These are phyloP conservation scores for Ligdia adustata DNA, from an alignment of 2,888 invertebrate species.

Conservation along the genomic window DNA sequence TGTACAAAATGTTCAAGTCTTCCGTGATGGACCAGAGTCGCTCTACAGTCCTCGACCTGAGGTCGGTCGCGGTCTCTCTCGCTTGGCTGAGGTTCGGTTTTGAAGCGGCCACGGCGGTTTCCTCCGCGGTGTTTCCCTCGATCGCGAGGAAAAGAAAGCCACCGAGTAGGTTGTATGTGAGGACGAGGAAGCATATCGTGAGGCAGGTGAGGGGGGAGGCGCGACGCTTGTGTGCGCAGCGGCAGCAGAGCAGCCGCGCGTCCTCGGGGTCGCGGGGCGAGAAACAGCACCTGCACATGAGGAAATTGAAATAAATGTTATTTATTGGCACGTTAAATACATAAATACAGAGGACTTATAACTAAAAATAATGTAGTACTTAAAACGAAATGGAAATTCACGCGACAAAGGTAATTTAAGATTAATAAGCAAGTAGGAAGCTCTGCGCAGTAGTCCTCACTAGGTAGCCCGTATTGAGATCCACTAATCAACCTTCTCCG, in stretches of 20 bases:
- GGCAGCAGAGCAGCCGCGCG: constrained; percentile 66
- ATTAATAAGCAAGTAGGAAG: no score
- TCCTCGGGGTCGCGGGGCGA: constrained; percentile 9
- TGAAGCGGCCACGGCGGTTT: constrained; percentile 86
- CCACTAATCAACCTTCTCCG: no score
- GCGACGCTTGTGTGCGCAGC: constrained; percentile 65
- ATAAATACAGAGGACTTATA: no score
- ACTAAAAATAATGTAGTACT: no score
- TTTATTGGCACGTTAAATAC: background rate
- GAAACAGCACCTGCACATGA: constrained; percentile 30
- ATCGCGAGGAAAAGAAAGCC: constrained; percentile 95
- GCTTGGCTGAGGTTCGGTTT: constrained; percentile 84
- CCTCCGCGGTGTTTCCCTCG: constrained; percentile 86
- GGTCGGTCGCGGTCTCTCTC: constrained; percentile 79
- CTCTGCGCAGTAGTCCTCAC: no score
- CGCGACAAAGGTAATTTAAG: no score
- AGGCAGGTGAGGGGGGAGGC: constrained; percentile 90
- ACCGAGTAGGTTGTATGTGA: constrained; percentile 96
- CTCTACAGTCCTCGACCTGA: constrained; percentile 89
- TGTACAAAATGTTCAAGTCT: constrained; percentile 94
- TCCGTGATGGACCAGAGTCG: constrained; percentile 94
- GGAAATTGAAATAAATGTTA: background rate
- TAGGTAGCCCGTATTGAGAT: no score
- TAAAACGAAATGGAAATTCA: no score
- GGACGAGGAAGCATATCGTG: constrained; percentile 92